A percentile compares a stretch with the other conserved stretches of the same genome.
Conservation (phyloP, 1,140 invertebrate species). For the Neoseiulus cucumeris region DNA sequence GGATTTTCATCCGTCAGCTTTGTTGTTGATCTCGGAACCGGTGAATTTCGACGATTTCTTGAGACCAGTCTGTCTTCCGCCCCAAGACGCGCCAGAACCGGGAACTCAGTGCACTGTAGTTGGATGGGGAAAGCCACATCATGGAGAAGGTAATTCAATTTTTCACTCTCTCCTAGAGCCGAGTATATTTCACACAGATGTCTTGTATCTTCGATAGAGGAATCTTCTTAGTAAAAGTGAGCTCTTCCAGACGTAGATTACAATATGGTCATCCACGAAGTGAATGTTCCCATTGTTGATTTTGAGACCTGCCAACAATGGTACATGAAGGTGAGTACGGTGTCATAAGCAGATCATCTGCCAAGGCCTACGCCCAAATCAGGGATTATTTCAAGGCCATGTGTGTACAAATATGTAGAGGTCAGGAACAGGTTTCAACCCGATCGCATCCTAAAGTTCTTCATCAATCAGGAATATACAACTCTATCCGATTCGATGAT, state of each 20-base stretch:
- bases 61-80: slow-evolving; percentile 59
- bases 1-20: slow-evolving; percentile 47
- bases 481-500: slow-evolving; percentile 34
- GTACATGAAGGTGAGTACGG: slow-evolving; percentile 19
- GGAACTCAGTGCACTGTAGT: slow-evolving; percentile 19
- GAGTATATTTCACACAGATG: neutral
- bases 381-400: slow-evolving; percentile 4
- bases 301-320: slow-evolving; percentile 20
- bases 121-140: slow-evolving; percentile 22
- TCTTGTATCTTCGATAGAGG: neutral
- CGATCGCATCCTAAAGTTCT: neutral
- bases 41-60: slow-evolving; percentile 51
- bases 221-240: too few relatives aligned
- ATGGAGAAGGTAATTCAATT: slow-evolving; percentile 18
- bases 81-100: neutral
- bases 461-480: neutral
- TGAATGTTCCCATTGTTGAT: slow-evolving; percentile 22
- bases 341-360: neutral
- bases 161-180: neutral
- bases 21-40: slow-evolving; percentile 62
- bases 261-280: slow-evolving; percentile 21
- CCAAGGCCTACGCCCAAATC: neutral
- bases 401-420: too few relatives aligned
- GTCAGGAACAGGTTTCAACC: neutral
- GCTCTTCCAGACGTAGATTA: slow-evolving; percentile 21